Evolutionary conservation across 2,888 invertebrate genomes (phyloP).

Genomic region (Crepidodera aurea): DNA sequence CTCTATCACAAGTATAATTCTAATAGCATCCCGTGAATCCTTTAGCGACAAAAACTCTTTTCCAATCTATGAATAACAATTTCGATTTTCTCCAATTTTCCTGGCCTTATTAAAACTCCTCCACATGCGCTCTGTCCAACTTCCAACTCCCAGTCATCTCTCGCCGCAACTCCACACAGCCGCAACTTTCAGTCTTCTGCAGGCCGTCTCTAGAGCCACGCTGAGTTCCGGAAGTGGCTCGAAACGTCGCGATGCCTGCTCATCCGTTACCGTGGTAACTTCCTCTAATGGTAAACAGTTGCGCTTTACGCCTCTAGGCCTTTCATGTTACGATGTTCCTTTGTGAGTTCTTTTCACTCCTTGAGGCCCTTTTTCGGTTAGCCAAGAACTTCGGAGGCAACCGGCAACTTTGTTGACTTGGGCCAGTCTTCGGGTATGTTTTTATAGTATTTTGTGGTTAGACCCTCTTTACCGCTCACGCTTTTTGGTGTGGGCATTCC

Average conservation of each 20-base stretch:
- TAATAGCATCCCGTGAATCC: constrained; percentile 7
- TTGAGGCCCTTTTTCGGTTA: constrained; percentile 30
- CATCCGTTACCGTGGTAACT: constrained; percentile 46
- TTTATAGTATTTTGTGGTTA: constrained; percentile 11
- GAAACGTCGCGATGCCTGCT: constrained; percentile 25
- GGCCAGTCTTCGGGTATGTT: constrained; percentile 21
- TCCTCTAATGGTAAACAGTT: constrained; percentile 41
- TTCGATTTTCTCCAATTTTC: constrained; percentile 41
- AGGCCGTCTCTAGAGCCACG: constrained; percentile 37
- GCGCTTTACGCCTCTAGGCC: constrained; percentile 36
- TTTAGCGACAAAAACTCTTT: constrained; percentile 31
- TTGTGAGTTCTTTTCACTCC: constrained; percentile 34
- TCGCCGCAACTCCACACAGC: constrained; percentile 35
- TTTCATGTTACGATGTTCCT: constrained; percentile 34
- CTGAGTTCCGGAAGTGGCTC: constrained; percentile 24
- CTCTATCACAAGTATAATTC: not conserved
- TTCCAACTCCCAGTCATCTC: constrained; percentile 37
- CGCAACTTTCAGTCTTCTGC: constrained; percentile 35
- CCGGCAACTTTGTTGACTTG: constrained; percentile 12
- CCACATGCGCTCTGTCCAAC: constrained; percentile 34
- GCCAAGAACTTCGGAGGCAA: constrained; percentile 18
- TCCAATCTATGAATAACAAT: constrained; percentile 42
- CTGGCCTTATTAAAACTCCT: constrained; percentile 39
- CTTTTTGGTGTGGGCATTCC: too few relatives aligned
- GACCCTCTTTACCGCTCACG: not conserved